Evolutionary conservation across 2,113 vertebrate genomes (phyloP).

Genomic region (Lethenteron reissneri): DNA sequence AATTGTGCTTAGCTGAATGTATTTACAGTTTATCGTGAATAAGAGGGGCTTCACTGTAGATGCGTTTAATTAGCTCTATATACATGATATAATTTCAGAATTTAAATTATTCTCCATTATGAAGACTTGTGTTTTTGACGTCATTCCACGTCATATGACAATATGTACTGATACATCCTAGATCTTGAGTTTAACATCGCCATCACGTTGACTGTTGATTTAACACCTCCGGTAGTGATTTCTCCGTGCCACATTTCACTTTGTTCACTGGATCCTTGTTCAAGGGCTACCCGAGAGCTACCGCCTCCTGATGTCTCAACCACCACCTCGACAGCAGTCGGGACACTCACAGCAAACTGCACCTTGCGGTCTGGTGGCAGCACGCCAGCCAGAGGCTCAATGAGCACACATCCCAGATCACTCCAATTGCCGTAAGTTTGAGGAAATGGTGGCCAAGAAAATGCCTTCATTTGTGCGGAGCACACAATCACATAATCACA

Average conservation of each 20-base stretch:
- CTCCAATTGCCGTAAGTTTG: conserved; percentile 26
- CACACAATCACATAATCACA: conserved; percentile 35
- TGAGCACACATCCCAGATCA: conserved; percentile 28
- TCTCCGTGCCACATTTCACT: conserved; percentile 35
- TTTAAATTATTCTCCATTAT: too few relatives aligned
- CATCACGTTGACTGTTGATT: conserved; percentile 23
- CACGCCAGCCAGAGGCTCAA: conserved; percentile 33
- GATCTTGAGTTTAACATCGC: conserved; percentile 15
- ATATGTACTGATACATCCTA: conserved; percentile 26
- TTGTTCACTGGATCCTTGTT: conserved; percentile 24
- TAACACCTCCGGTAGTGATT: conserved; percentile 15
- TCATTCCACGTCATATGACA: conserved; percentile 28
- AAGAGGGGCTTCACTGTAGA: too few relatives aligned
- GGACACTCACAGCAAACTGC: conserved; percentile 34
- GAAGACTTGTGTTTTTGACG: background rate
- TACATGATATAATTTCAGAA: too few relatives aligned
- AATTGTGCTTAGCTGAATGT: too few relatives aligned
- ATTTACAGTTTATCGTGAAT: too few relatives aligned
- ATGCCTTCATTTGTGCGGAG: conserved; percentile 12
- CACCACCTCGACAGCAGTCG: conserved; percentile 21
- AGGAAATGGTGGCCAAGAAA: conserved; percentile 26
- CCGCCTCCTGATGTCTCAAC: conserved; percentile 10
- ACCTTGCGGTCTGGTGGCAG: conserved; percentile 27
- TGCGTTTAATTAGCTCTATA: too few relatives aligned
- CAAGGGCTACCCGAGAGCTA: conserved; percentile 17